phyloP scores from a whole-genome alignment of 2,797 vertebrate species.

The Phataginus tetradactyla region DNA sequence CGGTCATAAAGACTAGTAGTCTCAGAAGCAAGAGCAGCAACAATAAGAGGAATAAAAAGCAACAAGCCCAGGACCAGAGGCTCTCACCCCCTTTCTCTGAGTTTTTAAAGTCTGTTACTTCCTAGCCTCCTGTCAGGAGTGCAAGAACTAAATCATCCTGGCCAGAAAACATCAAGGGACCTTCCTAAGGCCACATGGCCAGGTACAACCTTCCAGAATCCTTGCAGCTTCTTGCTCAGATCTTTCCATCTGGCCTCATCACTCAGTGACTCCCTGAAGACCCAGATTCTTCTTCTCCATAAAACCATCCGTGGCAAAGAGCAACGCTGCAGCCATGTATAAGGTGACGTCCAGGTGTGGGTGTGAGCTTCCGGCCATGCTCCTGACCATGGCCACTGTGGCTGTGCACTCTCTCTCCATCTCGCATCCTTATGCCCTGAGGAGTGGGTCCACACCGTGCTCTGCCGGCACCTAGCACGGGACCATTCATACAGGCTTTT shows the following conservation, averaged over 20 bases:
- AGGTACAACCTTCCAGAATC: background rate
- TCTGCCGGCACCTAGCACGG: too few species aligned
- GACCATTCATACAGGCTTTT: background rate
- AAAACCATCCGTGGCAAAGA: background rate
- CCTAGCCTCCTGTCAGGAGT: background rate
- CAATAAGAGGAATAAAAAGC: background rate
- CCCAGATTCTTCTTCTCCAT: background rate
- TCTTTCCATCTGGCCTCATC: background rate
- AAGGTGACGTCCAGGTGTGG: background rate
- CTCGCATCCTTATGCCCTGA: background rate
- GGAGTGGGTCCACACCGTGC: accelerated
- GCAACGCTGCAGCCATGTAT: accelerated
- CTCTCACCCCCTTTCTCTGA: background rate
- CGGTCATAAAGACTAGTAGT: background rate
- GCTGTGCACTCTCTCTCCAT: background rate
- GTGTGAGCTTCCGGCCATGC: too few species aligned
- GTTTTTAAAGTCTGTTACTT: background rate
- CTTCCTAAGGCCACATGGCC: background rate
- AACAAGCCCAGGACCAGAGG: background rate
- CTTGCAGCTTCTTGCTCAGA: background rate
- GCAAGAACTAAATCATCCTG: background rate
- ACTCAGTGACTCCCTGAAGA: background rate
- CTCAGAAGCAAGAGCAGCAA: background rate
- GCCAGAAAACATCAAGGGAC: background rate
- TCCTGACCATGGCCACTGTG: too few species aligned